A percentile compares a stretch with the other conserved stretches of the same genome.
phyloP scores from a whole-genome alignment of 30 jellyfish, hydroid and myxozoan genomes.

The Mastigias papua region DNA sequence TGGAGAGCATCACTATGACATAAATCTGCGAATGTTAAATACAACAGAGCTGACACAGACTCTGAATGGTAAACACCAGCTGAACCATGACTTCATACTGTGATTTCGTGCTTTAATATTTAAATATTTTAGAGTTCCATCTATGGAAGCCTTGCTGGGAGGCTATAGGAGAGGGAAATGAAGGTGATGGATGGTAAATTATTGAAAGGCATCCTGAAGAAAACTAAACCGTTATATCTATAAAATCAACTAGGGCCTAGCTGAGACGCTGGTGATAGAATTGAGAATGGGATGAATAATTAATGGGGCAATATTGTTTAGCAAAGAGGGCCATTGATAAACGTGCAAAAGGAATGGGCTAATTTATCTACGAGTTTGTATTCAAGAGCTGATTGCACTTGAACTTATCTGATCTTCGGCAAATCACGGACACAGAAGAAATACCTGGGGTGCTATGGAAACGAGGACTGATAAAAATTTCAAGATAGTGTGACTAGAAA shows the following conservation, averaged over 20 bases:
- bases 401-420: background rate
- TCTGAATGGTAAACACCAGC: background rate
- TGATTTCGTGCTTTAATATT: background rate
- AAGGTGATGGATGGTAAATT: constrained; percentile 9
- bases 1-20: background rate
- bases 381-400: background rate
- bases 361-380: background rate
- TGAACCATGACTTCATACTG: background rate
- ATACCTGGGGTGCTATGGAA: background rate
- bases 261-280: constrained; percentile 3
- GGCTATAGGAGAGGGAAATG: background rate
- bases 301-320: background rate
- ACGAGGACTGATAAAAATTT: background rate
- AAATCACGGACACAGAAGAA: background rate
- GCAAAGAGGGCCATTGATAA: constrained; percentile 6
- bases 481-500: background rate
- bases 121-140: background rate
- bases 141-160: constrained; percentile 16
- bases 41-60: background rate
- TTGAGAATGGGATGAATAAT: background rate
- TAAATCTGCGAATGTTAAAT: background rate
- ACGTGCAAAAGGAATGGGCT: background rate
- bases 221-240: background rate
- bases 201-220: constrained; percentile 11
- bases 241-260: background rate